Evolutionary conservation across 2,113 vertebrate genomes (phyloP).

Genomic region (Misgurnus anguillicaudatus): DNA sequence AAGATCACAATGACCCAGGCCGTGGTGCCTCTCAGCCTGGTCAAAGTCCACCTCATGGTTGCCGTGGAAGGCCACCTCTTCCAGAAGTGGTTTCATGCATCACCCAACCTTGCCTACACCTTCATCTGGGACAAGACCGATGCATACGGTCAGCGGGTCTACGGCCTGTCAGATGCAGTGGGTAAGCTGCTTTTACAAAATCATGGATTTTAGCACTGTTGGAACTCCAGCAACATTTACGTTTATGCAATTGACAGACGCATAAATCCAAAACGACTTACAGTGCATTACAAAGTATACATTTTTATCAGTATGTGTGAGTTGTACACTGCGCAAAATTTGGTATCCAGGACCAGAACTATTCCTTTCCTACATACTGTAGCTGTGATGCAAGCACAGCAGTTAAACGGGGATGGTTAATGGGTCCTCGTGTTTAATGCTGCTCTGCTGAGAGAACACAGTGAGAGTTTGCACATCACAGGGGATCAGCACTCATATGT

Average conservation of each 20-base stretch:
- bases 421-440: constrained; percentile 3
- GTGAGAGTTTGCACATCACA: constrained; percentile 71
- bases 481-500: constrained; percentile 66
- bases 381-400: neutral
- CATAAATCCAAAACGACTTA: no score
- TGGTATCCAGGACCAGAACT: neutral
- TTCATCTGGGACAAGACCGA: constrained; percentile 99
- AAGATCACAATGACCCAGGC: constrained; percentile 98
- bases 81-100: constrained; percentile 97
- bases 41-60: constrained; percentile 98
- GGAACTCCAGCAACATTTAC: no score
- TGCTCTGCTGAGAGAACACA: constrained; percentile 62
- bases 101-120: constrained; percentile 94
- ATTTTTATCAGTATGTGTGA: no score
- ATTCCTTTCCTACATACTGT: neutral
- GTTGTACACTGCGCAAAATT: no score
- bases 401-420: constrained; percentile 26
- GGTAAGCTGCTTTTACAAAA: constrained; percentile 76
- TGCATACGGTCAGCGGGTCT: constrained; percentile 94
- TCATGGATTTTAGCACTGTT: no score
- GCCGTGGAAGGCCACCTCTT: constrained; percentile 97
- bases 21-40: constrained; percentile 90
- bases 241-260: no score
- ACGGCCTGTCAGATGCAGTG: constrained; percentile 93
- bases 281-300: no score